A percentile compares a stretch with the other conserved stretches of the same genome.
Conservation (phyloP, 2,888 invertebrate species). For the Cataglyphis albicans region DNA sequence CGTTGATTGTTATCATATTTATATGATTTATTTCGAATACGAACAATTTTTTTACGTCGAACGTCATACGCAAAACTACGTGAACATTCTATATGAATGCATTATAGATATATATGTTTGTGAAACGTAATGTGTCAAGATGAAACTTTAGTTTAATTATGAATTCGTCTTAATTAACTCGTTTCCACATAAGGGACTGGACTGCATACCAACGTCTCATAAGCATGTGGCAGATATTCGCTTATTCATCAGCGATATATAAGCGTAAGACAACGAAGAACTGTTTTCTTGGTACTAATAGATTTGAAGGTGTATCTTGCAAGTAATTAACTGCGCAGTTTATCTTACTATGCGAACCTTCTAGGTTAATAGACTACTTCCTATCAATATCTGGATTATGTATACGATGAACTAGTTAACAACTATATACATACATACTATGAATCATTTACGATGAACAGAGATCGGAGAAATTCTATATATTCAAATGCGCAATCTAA, state of each 20-base stretch:
- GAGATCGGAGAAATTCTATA: neutral
- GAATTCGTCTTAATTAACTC: conserved; percentile 49
- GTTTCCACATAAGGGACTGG: conserved; percentile 20
- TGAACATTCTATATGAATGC: neutral
- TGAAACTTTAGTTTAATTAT: conserved; percentile 10
- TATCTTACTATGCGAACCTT: conserved; percentile 38
- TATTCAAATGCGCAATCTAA: neutral
- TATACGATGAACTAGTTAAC: conserved; percentile 11
- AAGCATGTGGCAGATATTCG: conserved; percentile 47
- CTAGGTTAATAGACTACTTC: conserved; percentile 26
- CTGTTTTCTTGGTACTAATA: conserved; percentile 52
- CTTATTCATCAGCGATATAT: conserved; percentile 14
- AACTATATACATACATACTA: neutral
- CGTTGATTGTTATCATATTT: neutral
- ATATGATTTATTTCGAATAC: neutral
- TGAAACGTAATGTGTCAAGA: neutral
- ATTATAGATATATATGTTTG: neutral
- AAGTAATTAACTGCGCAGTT: conserved; percentile 52
- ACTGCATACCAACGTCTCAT: conserved; percentile 48
- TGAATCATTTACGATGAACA: neutral
- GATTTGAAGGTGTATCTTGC: conserved; percentile 52
- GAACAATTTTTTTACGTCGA: neutral
- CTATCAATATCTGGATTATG: conserved; percentile 47
- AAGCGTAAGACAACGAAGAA: conserved; percentile 46
- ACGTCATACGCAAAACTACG: neutral